Percentiles rank a stretch among this genome's conserved stretches.
Conservation (phyloP, 2,888 invertebrate species). For the Agriotes lineatus region DNA sequence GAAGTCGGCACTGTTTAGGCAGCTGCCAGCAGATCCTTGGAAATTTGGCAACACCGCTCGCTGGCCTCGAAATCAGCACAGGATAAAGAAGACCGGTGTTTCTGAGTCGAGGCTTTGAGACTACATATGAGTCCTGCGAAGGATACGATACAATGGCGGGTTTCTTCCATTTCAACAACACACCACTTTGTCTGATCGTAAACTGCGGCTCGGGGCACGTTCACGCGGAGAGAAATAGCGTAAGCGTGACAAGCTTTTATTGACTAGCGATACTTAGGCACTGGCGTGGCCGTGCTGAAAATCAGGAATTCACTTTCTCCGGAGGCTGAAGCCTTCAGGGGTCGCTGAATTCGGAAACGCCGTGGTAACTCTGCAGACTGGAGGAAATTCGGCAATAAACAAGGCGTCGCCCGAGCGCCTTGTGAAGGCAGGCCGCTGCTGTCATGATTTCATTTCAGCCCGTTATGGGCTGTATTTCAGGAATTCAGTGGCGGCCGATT, state of each 20-base stretch:
- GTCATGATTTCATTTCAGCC: conserved; percentile 45
- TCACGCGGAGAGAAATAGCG: conserved; percentile 27
- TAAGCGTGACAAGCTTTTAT: conserved; percentile 18
- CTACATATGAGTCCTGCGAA: conserved; percentile 43
- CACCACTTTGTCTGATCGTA: conserved; percentile 51
- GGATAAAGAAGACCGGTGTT: conserved; percentile 24
- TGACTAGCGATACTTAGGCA: not conserved
- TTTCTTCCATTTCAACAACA: conserved; percentile 48
- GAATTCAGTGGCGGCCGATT: conserved; percentile 41
- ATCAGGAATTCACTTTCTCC: no score
- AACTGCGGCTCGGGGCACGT: conserved; percentile 37
- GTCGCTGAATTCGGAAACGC: no score
- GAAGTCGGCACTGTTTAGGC: no score
- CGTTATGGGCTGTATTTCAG: conserved; percentile 40
- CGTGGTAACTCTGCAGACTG: no score
- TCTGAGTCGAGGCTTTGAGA: conserved; percentile 26
- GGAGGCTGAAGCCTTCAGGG: no score
- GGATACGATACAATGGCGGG: conserved; percentile 43
- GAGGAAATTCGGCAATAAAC: no score
- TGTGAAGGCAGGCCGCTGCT: conserved; percentile 23
- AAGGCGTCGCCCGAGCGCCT: no score
- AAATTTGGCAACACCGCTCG: no score
- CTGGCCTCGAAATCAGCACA: not conserved
- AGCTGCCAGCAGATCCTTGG: no score
- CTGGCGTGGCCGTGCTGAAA: no score